Percentiles rank a stretch among this genome's conserved stretches.
phyloP scores from a whole-genome alignment of 2,797 vertebrate genomes.

The Dipus sagitta region DNA sequence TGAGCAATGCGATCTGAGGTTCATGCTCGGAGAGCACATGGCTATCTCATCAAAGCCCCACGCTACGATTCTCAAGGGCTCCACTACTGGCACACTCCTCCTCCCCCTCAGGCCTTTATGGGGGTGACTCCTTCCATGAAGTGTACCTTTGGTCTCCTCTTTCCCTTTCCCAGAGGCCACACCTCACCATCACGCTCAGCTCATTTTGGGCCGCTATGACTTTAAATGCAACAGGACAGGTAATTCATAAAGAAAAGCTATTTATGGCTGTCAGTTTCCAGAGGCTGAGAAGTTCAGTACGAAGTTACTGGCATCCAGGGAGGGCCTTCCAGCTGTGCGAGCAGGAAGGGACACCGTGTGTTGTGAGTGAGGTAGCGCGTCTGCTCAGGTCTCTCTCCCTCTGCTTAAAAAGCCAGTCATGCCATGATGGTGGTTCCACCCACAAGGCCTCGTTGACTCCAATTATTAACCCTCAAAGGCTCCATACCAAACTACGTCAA shows the following conservation, averaged over 20 bases:
- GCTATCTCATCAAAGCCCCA: neutral
- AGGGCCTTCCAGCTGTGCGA: neutral
- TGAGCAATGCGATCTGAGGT: neutral
- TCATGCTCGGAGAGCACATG: neutral
- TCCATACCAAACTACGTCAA: neutral
- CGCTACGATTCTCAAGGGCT: neutral
- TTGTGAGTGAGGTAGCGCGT: neutral
- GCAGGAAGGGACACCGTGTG: accelerated
- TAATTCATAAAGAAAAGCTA: neutral
- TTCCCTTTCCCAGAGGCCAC: neutral
- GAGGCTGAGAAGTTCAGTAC: neutral
- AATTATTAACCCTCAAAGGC: neutral
- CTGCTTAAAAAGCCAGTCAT: neutral
- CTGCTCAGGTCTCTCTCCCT: neutral
- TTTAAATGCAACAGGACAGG: neutral
- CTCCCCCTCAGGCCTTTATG: neutral
- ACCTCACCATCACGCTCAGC: neutral
- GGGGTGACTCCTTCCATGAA: neutral
- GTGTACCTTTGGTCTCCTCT: neutral
- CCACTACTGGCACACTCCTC: neutral
- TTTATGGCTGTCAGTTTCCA: neutral
- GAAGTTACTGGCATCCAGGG: neutral
- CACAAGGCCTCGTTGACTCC: neutral
- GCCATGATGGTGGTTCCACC: neutral
- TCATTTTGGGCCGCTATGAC: neutral